Conservation (phyloP, 2,113 vertebrate genomes). For the Fregata magnificens region DNA sequence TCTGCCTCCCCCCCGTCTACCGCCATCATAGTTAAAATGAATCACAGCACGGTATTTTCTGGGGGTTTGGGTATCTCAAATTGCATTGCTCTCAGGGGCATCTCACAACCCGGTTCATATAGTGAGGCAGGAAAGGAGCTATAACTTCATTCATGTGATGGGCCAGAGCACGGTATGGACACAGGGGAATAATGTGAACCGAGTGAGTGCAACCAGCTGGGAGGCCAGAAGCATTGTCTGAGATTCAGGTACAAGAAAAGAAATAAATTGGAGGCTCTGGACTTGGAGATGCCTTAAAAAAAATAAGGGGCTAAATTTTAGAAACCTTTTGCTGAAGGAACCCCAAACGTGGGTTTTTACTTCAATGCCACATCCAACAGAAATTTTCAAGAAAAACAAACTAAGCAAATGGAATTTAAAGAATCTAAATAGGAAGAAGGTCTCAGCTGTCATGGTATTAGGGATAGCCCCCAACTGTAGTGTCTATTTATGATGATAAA, state of each 20-base stretch:
- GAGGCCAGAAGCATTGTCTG: background rate
- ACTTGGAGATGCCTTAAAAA: background rate
- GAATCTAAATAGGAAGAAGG: background rate
- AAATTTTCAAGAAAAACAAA: background rate
- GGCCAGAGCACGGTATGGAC: background rate
- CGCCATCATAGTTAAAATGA: background rate
- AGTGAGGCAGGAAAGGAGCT: background rate
- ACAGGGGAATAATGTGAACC: background rate
- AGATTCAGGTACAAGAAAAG: background rate
- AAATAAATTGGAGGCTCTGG: background rate
- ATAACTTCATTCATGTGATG: background rate
- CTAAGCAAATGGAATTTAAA: background rate
- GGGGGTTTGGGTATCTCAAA: background rate
- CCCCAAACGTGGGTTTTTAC: background rate
- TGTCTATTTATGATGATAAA: background rate
- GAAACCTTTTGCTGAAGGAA: background rate
- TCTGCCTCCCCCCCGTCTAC: background rate
- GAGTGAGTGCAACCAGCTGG: background rate
- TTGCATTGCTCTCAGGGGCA: too few species aligned
- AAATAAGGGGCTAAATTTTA: background rate
- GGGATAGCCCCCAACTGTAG: background rate
- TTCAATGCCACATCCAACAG: background rate
- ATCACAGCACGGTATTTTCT: rapidly evolving
- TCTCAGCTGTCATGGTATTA: background rate
- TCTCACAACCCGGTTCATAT: rapidly evolving